Conservation (phyloP, 2,797 vertebrate genomes). For the Manis pentadactyla region DNA sequence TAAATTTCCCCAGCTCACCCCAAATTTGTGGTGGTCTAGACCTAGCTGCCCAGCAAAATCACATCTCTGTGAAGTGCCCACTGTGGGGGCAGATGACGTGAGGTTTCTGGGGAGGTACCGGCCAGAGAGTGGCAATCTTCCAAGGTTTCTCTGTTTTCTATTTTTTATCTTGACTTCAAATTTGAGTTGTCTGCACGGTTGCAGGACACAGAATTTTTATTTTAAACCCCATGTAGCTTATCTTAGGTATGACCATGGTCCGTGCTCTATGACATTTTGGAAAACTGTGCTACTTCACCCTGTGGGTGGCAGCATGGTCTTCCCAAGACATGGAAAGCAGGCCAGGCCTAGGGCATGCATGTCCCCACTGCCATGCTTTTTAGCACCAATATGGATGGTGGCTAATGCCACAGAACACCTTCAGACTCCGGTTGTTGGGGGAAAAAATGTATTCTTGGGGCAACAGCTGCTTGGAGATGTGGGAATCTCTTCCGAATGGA, state of each 20-base stretch:
- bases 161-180: background rate
- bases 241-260: background rate
- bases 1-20: fast-evolving
- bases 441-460: background rate
- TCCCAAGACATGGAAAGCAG: background rate
- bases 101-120: fast-evolving
- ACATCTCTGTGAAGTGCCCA: fast-evolving
- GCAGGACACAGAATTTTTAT: background rate
- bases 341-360: fast-evolving
- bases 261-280: background rate
- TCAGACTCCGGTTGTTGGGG: background rate
- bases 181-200: background rate
- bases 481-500: background rate
- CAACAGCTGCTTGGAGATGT: background rate
- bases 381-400: background rate
- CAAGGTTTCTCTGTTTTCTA: background rate
- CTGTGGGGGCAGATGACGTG: background rate
- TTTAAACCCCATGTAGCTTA: background rate
- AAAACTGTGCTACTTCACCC: background rate
- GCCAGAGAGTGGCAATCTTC: background rate
- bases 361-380: too few relatives aligned
- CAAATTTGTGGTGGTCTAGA: fast-evolving
- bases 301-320: background rate
- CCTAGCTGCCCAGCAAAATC: background rate
- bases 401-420: background rate